Percentiles rank a stretch among this genome's conserved stretches.
Evolutionary conservation across 1,140 invertebrate species (phyloP).

Genomic region (Hetaerina americana): DNA sequence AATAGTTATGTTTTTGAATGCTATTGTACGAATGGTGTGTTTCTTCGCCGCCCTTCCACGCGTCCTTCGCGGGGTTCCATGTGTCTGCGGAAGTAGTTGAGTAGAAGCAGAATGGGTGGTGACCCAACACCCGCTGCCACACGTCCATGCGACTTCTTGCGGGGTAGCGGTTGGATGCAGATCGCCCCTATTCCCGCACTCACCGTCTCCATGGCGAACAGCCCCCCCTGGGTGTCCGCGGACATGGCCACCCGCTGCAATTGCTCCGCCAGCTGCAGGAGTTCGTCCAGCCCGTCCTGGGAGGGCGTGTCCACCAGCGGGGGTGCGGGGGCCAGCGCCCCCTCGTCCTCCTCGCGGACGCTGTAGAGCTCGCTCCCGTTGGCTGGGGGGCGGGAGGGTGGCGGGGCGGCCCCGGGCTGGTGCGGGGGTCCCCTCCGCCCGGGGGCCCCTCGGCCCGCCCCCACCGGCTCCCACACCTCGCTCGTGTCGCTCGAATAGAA

Average conservation of each 20-base stretch:
- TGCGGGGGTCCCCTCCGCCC: slow-evolving; percentile 31
- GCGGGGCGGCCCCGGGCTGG: slow-evolving; percentile 30
- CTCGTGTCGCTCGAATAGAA: slow-evolving; percentile 50
- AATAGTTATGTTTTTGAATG: no score
- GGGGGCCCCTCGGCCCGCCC: slow-evolving; percentile 33
- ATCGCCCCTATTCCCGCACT: neutral
- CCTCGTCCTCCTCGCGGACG: slow-evolving; percentile 25
- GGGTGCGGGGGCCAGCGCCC: slow-evolving; percentile 15
- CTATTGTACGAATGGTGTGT: no score
- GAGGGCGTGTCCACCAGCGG: neutral
- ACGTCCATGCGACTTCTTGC: no score
- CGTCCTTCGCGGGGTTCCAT: no score
- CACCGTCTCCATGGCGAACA: neutral
- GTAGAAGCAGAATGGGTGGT: no score
- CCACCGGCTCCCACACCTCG: slow-evolving; percentile 53
- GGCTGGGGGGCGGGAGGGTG: slow-evolving; percentile 31
- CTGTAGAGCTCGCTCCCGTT: slow-evolving; percentile 26
- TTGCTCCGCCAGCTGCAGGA: neutral
- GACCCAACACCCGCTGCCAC: no score
- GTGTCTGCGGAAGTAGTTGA: no score
- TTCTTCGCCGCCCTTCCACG: no score
- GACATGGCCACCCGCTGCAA: neutral
- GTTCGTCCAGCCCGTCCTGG: neutral
- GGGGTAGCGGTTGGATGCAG: no score
- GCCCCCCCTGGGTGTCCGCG: neutral